Conservation (phyloP, 2,797 vertebrate genomes). For the Sebastes diaconus region DNA sequence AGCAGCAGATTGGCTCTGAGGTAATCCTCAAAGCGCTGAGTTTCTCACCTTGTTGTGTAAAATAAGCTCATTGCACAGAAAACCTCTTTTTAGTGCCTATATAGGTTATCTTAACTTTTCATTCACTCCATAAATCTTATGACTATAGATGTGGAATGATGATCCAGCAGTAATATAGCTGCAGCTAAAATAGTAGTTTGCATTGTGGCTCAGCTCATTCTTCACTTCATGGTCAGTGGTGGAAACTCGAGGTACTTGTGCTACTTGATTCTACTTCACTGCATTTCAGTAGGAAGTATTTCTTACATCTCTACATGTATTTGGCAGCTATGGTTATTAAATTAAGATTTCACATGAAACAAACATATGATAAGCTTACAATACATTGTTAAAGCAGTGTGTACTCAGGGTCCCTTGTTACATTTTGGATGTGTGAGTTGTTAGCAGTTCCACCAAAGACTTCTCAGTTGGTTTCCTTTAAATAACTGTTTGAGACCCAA, state of each 20-base stretch:
- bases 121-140: slow-evolving; percentile 30
- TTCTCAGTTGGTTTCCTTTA: not conserved
- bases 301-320: not conserved
- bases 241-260: not conserved
- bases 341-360: not conserved
- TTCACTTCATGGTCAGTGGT: not conserved
- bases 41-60: slow-evolving; percentile 50
- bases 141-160: slow-evolving; percentile 42
- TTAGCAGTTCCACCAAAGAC: not conserved
- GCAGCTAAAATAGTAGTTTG: slow-evolving; percentile 10
- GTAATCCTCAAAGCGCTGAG: slow-evolving; percentile 64
- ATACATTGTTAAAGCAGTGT: not conserved
- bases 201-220: slow-evolving; percentile 2
- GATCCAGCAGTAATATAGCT: slow-evolving; percentile 32
- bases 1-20: slow-evolving; percentile 31
- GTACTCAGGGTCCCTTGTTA: not conserved
- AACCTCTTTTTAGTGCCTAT: slow-evolving; percentile 1
- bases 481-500: not conserved
- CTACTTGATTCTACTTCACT: not conserved
- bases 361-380: not conserved
- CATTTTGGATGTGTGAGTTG: not conserved
- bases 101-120: slow-evolving; percentile 30
- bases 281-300: not conserved
- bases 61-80: slow-evolving; percentile 40
- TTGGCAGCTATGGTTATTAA: not conserved